Conservation (phyloP, 2,888 invertebrate genomes). For the Lampropteryx suffumata region DNA sequence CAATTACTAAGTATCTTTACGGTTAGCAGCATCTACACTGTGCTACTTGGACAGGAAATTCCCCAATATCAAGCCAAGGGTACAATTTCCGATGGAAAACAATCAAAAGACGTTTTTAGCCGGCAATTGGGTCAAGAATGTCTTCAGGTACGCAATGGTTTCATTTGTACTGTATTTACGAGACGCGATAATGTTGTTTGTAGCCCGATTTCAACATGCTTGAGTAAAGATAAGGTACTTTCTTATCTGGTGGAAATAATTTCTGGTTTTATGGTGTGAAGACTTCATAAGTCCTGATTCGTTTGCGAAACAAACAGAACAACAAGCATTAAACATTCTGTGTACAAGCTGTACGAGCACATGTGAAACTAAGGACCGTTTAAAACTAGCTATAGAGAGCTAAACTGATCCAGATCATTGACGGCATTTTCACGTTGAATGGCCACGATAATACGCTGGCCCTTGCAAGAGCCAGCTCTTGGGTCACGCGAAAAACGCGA, state of each 20-base stretch:
- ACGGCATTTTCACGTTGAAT: too few species aligned
- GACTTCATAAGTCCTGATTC: not conserved
- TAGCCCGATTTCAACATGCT: constrained; percentile 2
- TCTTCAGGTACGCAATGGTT: constrained; percentile 21
- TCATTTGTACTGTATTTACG: constrained; percentile 20
- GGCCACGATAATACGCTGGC: too few species aligned
- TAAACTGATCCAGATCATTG: too few species aligned
- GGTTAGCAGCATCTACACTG: too few species aligned
- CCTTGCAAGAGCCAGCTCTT: too few species aligned
- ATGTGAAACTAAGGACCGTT: too few species aligned
- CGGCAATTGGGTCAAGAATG: constrained; percentile 39
- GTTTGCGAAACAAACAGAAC: too few species aligned
- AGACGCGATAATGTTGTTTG: constrained; percentile 5
- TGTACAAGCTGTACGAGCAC: too few species aligned
- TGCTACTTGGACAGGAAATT: constrained; percentile 30
- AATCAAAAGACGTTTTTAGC: constrained; percentile 33
- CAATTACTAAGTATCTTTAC: too few species aligned
- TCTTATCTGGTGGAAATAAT: constrained; percentile 15
- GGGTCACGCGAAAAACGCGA: too few species aligned
- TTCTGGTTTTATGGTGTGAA: not conserved
- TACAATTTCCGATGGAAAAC: constrained; percentile 44
- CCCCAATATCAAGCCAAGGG: constrained; percentile 38
- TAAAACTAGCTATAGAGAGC: too few species aligned
- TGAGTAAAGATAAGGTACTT: constrained; percentile 9
- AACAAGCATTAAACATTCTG: too few species aligned